Evolutionary conservation across 2,113 vertebrate species (phyloP), one percentile per base, ranked within the genome.

Genomic region (Cariama cristata): DNA sequence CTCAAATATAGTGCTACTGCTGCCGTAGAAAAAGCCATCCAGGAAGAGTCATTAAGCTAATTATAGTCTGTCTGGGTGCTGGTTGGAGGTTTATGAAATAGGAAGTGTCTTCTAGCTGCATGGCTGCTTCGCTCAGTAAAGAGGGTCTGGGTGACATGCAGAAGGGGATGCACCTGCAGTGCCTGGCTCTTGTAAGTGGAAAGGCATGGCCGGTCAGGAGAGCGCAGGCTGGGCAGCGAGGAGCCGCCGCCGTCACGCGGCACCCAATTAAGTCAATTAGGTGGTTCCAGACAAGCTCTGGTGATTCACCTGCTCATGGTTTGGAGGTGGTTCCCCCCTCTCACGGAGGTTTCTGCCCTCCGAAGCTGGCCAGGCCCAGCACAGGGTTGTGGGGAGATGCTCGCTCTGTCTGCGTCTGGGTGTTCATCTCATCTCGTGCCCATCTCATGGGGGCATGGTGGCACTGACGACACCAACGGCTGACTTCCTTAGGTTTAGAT

Each of bases 361-460:
- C 0, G 4, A 0, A 14, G 71, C n/a, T 0, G 0, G 24, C 44
- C 40, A 21, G 77, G 68, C 14, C 32, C 12, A 6, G n/a, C 50
- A 14, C 6, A 2, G 66, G 27, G 11, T 1, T 52, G 45, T 8
- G 74, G 64, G 42, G 79, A 49, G 44, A 19, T 67, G 47, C 67
- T 85, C 1, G 1, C 8, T 40, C 59, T 73, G 38, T 33, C 38
- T 38, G 38, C 38, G 38, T 38, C 38, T 38, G 38, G 38, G 38
- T 38, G 38, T 38, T 38, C 38, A 38, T 38, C 38, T 38, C 38
- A 38, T 38, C 38, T 38, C 38, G 38, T 38, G 38, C 38, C 38
- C 38, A 38, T 38, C 38, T 38, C 38, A 38, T 38, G 38, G 38
- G 38, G 47, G 32, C 11, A 8, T 2, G n/a, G 38, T 90, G 85